These are phyloP conservation scores for Antheraea yamamai DNA, from an alignment of 2,888 invertebrate genomes.

Conservation along the genomic window DNA sequence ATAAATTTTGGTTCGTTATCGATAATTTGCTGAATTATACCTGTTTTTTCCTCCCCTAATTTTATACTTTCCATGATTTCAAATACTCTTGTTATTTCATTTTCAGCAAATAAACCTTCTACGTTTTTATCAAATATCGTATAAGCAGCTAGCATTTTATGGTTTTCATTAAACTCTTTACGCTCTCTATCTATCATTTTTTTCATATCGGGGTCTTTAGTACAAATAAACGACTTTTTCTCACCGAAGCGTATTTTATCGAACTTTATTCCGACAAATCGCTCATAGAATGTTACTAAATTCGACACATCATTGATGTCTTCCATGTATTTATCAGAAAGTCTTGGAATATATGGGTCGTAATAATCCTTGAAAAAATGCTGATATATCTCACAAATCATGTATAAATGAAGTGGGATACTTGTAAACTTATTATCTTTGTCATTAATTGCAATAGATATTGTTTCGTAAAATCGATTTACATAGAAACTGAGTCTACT, in stretches of 20 bases:
- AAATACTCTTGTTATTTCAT: constrained; percentile 21
- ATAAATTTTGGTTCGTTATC: constrained; percentile 31
- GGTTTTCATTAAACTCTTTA: constrained; percentile 23
- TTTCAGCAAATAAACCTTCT: constrained; percentile 20
- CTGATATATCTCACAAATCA: constrained; percentile 32
- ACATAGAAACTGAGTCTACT: background rate
- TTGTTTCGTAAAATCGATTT: background rate
- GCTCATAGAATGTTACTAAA: constrained; percentile 28
- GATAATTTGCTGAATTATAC: constrained; percentile 29
- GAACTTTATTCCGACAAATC: constrained; percentile 32
- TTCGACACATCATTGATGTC: constrained; percentile 19
- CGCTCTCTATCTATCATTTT: constrained; percentile 29
- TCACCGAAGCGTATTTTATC: constrained; percentile 33
- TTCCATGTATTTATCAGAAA: constrained; percentile 14
- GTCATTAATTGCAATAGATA: constrained; percentile 12
- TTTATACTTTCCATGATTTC: constrained; percentile 21
- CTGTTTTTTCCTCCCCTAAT: constrained; percentile 32
- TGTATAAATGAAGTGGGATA: constrained; percentile 32
- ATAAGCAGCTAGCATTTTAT: constrained; percentile 29
- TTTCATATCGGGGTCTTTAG: constrained; percentile 30
- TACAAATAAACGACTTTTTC: constrained; percentile 29
- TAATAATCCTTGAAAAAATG: constrained; percentile 23
- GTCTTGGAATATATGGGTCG: constrained; percentile 5
- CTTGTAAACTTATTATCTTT: constrained; percentile 27
- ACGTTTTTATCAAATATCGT: constrained; percentile 22